phyloP scores from a whole-genome alignment of 2,797 vertebrate species.

The Leuciscus waleckii region DNA sequence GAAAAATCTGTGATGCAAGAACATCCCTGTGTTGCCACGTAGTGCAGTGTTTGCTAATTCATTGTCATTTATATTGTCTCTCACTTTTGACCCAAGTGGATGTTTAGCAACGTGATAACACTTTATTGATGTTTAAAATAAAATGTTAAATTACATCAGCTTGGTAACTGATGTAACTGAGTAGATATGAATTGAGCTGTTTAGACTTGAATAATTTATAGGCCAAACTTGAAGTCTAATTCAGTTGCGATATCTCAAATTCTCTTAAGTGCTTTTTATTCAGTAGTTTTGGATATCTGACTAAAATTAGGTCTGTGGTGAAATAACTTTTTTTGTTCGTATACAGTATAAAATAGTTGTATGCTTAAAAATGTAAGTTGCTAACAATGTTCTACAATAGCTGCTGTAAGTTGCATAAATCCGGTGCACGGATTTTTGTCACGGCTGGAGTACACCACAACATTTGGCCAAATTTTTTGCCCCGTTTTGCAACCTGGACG shows the following conservation, averaged over 20 bases:
- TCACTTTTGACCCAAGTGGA: not conserved
- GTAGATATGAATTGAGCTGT: not conserved
- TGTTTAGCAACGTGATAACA: not conserved
- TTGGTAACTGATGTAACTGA: not conserved
- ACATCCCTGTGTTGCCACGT: not conserved
- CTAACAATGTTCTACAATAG: not conserved
- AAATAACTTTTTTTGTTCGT: not conserved
- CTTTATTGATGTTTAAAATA: slow-evolving; percentile 6
- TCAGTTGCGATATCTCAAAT: not conserved
- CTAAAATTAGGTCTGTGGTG: not conserved
- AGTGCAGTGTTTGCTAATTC: not conserved
- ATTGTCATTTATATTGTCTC: not conserved
- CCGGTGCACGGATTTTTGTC: not conserved
- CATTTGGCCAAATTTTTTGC: not conserved
- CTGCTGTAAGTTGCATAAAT: not conserved
- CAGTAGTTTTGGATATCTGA: not conserved
- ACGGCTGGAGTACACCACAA: too few species aligned
- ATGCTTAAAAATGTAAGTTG: not conserved
- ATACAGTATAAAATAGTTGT: not conserved
- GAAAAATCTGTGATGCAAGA: slow-evolving; percentile 21
- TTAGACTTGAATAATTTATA: not conserved
- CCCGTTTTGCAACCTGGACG: not conserved
- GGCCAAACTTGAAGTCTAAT: not conserved
- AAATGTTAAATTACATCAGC: not conserved
- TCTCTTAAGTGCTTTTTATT: not conserved